These are phyloP conservation scores for Gymnosoma rotundatum DNA, from an alignment of 2,888 invertebrate genomes.

Conservation along the genomic window DNA sequence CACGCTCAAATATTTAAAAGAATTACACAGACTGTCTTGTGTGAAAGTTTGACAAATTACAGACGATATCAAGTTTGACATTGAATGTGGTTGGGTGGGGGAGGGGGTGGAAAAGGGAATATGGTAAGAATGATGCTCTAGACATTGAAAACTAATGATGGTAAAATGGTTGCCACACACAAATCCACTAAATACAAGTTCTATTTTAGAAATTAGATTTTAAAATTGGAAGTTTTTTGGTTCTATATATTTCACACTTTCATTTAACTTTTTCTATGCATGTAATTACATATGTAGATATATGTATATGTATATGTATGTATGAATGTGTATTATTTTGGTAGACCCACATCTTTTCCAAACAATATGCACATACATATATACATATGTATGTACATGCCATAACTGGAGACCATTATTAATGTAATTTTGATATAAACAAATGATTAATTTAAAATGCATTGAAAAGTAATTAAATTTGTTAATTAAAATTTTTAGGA, in stretches of 20 bases:
- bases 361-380: no score
- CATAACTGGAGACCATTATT: no score
- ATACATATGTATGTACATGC: no score
- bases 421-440: no score
- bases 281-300: not conserved
- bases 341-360: no score
- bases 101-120: not conserved
- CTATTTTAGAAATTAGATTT: conserved; percentile 21
- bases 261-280: not conserved
- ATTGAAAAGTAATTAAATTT: conserved; percentile 1
- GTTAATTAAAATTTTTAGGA: not conserved
- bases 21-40: conserved; percentile 43
- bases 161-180: conserved; percentile 33
- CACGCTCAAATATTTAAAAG: not conserved
- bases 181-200: conserved; percentile 18
- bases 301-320: not conserved
- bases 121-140: conserved; percentile 13
- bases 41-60: conserved; percentile 78
- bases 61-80: conserved; percentile 77
- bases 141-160: conserved; percentile 58
- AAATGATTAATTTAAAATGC: conserved; percentile 37
- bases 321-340: no score
- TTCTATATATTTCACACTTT: not conserved
- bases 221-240: conserved; percentile 27
- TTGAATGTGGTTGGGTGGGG: conserved; percentile 69